A percentile compares a stretch with the other conserved stretches of the same genome.
phyloP scores from a whole-genome alignment of 2,797 vertebrate species.

The Echiichthys vipera region DNA sequence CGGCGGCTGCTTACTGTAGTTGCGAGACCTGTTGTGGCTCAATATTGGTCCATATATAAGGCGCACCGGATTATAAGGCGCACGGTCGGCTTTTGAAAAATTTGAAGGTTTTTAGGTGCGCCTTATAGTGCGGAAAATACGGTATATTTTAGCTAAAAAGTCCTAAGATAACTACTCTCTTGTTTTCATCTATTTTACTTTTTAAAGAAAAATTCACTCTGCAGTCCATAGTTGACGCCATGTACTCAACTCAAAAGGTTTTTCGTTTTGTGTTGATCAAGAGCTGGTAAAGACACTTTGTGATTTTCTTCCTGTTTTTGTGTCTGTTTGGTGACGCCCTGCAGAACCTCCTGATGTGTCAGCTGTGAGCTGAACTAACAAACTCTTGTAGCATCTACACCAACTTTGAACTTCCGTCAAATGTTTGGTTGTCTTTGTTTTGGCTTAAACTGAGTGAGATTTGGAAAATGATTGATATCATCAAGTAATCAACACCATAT shows the following conservation, averaged over 20 bases:
- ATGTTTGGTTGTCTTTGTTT: background rate
- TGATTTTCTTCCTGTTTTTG: background rate
- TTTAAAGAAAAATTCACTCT: background rate
- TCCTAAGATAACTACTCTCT: too few relatives aligned
- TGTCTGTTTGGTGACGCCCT: constrained; percentile 21
- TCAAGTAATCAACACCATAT: background rate
- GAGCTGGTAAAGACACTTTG: background rate
- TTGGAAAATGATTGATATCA: background rate
- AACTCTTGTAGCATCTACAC: constrained; percentile 19
- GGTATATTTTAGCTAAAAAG: too few relatives aligned
- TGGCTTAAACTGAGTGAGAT: background rate
- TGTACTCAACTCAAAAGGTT: background rate
- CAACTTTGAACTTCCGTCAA: constrained; percentile 19
- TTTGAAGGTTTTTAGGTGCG: too few relatives aligned
- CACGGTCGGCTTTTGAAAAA: too few relatives aligned
- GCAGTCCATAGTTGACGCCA: background rate
- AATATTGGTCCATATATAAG: too few relatives aligned
- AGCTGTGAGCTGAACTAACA: constrained; percentile 84
- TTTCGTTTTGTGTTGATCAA: background rate
- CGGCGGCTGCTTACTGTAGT: too few relatives aligned
- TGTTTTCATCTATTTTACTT: background rate
- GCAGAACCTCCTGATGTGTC: constrained; percentile 62
- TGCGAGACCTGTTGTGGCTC: too few relatives aligned
- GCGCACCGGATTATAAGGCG: too few relatives aligned
- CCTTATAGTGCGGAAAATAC: too few relatives aligned